Percentiles rank a stretch among this genome's conserved stretches.
Evolutionary conservation across 2,113 vertebrate species (phyloP).

Genomic region (Clarias gariepinus): DNA sequence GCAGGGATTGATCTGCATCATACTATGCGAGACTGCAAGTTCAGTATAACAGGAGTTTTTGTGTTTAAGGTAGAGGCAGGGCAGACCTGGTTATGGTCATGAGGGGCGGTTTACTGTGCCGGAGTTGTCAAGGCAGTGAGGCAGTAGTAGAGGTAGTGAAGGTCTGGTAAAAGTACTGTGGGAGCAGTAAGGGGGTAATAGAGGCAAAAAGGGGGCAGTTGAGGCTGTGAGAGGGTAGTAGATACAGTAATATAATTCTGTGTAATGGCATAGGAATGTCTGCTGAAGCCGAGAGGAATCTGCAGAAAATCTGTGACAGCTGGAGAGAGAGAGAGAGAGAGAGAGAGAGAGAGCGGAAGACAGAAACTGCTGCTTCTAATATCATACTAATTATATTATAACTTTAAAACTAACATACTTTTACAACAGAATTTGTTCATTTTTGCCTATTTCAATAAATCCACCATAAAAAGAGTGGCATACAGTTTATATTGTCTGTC

Average conservation of each 20-base stretch:
- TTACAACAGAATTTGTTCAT: not conserved
- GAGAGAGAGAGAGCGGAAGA: conserved; percentile 47
- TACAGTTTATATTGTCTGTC: not conserved
- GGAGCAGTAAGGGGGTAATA: not conserved
- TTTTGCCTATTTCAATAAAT: not conserved
- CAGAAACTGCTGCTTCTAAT: conserved; percentile 15
- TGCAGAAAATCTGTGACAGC: conserved; percentile 44
- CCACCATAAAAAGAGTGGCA: not conserved
- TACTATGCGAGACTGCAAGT: no score
- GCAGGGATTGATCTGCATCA: no score
- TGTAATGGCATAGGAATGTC: conserved; percentile 40
- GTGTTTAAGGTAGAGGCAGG: not conserved
- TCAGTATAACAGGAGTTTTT: no score
- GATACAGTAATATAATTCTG: conserved; percentile 27
- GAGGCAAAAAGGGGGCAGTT: not conserved
- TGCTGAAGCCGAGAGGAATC: conserved; percentile 55
- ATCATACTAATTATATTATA: not conserved
- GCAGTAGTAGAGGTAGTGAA: not conserved
- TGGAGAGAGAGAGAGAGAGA: conserved; percentile 28
- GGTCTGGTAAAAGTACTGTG: not conserved
- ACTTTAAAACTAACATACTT: not conserved
- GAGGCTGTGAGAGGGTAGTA: conserved; percentile 14
- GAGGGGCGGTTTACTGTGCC: not conserved
- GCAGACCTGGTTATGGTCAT: not conserved
- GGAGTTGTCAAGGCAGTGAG: not conserved